Evolutionary conservation across 2,888 invertebrate genomes (phyloP).

Genomic region (Hydroisotoma schaefferi): DNA sequence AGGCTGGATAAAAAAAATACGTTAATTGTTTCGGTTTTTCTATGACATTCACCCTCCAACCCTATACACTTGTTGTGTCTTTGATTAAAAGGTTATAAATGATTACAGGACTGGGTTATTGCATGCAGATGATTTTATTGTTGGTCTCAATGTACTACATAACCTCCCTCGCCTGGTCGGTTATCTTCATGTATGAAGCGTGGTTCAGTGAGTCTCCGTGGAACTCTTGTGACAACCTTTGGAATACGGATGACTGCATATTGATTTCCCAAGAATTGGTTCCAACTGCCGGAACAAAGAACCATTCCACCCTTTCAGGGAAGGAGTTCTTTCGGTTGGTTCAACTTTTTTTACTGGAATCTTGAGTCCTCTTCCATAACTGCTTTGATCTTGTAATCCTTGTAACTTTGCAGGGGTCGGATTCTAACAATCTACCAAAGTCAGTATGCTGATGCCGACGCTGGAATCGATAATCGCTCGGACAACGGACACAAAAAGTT

Average conservation of each 20-base stretch:
- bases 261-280: too few relatives aligned
- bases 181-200: too few relatives aligned
- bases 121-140: too few relatives aligned
- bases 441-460: background rate
- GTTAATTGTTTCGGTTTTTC: too few relatives aligned
- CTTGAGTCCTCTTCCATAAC: background rate
- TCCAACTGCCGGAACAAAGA: too few relatives aligned
- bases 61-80: too few relatives aligned
- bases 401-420: constrained; percentile 1
- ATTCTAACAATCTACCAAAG: constrained; percentile 17
- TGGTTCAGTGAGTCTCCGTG: constrained; percentile 67
- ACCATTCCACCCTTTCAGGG: background rate
- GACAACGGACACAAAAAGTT: constrained; percentile 10
- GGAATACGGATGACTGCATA: constrained; percentile 70
- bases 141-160: too few relatives aligned
- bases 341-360: background rate
- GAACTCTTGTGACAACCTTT: constrained; percentile 73
- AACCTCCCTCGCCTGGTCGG: too few relatives aligned
- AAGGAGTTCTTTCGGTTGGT: background rate
- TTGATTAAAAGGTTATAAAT: too few relatives aligned
- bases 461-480: background rate
- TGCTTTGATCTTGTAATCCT: background rate
- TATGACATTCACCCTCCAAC: too few relatives aligned
- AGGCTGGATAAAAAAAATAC: too few relatives aligned
- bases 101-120: too few relatives aligned